Conservation (phyloP, 2,797 vertebrate genomes). For the Pseudocheirus occidentalis region DNA sequence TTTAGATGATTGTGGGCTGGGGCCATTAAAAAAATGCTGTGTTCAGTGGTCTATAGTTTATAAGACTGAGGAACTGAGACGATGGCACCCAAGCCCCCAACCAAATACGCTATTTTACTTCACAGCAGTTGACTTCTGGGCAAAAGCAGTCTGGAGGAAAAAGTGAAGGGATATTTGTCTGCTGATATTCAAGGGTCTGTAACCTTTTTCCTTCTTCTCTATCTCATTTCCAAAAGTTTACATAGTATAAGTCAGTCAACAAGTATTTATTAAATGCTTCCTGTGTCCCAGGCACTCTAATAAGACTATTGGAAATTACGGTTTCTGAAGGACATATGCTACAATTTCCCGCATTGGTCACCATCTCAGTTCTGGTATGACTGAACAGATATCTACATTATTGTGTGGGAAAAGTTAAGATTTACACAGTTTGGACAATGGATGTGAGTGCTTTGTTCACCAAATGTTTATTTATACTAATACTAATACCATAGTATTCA, state of each 20-base stretch:
- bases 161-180: slow-evolving; percentile 23
- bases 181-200: not conserved
- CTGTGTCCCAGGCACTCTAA: not conserved
- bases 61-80: slow-evolving; percentile 28
- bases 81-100: slow-evolving; percentile 1
- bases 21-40: slow-evolving; percentile 10
- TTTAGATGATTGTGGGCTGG: slow-evolving; percentile 5
- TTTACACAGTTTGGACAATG: not conserved
- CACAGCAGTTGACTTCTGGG: not conserved
- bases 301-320: not conserved
- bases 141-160: slow-evolving; percentile 29
- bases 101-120: slow-evolving; percentile 22
- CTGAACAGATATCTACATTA: not conserved
- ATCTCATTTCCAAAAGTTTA: slow-evolving; percentile 38
- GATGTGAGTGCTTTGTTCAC: not conserved
- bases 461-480: not conserved
- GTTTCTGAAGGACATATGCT: not conserved
- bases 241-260: not conserved
- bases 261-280: not conserved
- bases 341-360: not conserved
- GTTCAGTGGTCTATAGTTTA: slow-evolving; percentile 8
- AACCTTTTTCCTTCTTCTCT: not conserved
- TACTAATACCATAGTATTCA: not conserved
- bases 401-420: not conserved
- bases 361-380: not conserved